Conservation (phyloP, 2,888 invertebrate species). For the Macrosoma leucophasiata region DNA sequence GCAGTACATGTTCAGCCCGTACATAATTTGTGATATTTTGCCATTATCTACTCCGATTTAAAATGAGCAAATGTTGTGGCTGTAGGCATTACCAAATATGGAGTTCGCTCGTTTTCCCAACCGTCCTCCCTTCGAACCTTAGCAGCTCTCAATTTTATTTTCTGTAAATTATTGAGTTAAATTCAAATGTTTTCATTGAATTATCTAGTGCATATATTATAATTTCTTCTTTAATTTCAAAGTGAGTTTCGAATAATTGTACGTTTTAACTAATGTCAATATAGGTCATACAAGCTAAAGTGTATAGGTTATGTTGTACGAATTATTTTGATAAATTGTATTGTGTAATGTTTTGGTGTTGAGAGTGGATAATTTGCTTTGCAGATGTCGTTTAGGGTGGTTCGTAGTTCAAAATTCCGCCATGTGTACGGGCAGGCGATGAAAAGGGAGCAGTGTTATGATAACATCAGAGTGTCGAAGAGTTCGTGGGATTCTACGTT, state of each 20-base stretch:
- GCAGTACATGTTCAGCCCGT: slow-evolving; percentile 4
- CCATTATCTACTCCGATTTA: slow-evolving; percentile 31
- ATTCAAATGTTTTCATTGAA: slow-evolving; percentile 71
- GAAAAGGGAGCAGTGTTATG: slow-evolving; percentile 97
- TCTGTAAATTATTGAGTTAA: slow-evolving; percentile 50
- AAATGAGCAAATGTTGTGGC: slow-evolving; percentile 53
- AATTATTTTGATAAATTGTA: slow-evolving; percentile 46
- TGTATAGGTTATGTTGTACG: slow-evolving; percentile 69
- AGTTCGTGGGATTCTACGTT: slow-evolving; percentile 99
- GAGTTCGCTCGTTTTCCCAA: slow-evolving; percentile 79
- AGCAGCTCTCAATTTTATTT: slow-evolving; percentile 72
- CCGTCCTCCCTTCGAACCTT: slow-evolving; percentile 75
- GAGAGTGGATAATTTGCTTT: slow-evolving; percentile 57
- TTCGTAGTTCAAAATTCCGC: slow-evolving; percentile 98
- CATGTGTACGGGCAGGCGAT: slow-evolving; percentile 94
- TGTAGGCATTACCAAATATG: slow-evolving; percentile 81
- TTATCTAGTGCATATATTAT: slow-evolving; percentile 57
- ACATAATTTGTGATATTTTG: slow-evolving; percentile 25
- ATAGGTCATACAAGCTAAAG: slow-evolving; percentile 60
- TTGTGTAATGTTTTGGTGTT: slow-evolving; percentile 52
- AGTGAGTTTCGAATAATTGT: slow-evolving; percentile 54
- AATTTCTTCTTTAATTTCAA: slow-evolving; percentile 55
- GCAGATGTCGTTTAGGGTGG: slow-evolving; percentile 96
- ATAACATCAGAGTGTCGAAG: slow-evolving; percentile 97
- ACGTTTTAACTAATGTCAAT: slow-evolving; percentile 56